phyloP scores from a whole-genome alignment of 2,888 invertebrate species.

The Cephus nigrinus region DNA sequence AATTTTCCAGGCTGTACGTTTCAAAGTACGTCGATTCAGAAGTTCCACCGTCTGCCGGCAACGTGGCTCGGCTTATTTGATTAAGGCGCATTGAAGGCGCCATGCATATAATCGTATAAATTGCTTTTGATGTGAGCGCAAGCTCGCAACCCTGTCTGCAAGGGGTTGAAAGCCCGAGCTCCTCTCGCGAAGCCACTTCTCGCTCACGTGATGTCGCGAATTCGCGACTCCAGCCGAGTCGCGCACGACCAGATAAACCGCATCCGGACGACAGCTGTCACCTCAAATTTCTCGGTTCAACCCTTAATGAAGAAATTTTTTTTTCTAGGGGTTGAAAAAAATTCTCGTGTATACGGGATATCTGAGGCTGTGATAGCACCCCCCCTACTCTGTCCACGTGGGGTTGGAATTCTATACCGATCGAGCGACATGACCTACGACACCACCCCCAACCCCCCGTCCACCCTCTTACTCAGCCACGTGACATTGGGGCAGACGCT shows the following conservation, averaged over 20 bases:
- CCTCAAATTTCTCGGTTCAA: not conserved
- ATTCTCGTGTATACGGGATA: not conserved
- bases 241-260: not conserved
- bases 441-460: not conserved
- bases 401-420: not conserved
- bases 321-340: not conserved
- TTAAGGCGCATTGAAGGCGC: conserved; percentile 55
- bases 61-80: conserved; percentile 46
- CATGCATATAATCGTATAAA: conserved; percentile 59
- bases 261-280: not conserved
- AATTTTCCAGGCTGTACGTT: conserved; percentile 40
- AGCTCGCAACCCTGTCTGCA: conserved; percentile 36
- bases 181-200: conserved; percentile 28
- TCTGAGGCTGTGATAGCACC: not conserved
- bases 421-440: not conserved
- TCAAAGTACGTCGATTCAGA: conserved; percentile 28
- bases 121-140: conserved; percentile 55
- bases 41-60: conserved; percentile 19
- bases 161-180: conserved; percentile 41
- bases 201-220: conserved; percentile 24
- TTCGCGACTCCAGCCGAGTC: conserved; percentile 2
- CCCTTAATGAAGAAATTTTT: not conserved
- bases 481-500: not conserved
- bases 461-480: not conserved
- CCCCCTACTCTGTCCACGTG: not conserved